phyloP scores from a whole-genome alignment of 2,797 vertebrate genomes.

The Rallus crepitans region DNA sequence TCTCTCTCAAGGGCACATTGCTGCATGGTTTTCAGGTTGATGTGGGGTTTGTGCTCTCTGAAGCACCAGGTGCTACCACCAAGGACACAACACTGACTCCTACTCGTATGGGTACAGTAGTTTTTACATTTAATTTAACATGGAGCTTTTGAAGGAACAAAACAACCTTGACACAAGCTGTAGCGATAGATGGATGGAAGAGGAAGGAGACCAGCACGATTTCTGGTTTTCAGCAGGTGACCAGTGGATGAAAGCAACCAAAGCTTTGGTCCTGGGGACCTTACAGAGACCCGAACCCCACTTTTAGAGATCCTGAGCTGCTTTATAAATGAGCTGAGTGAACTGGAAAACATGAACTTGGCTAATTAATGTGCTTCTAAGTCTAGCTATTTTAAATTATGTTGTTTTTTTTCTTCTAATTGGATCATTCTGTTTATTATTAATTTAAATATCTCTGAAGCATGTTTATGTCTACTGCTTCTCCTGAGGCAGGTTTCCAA shows the following conservation, averaged over 20 bases:
- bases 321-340: neutral
- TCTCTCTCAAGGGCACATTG: neutral
- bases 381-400: neutral
- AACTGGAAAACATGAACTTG: neutral
- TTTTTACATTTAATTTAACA: neutral
- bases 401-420: neutral
- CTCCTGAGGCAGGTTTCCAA: neutral
- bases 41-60: neutral
- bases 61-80: neutral
- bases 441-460: neutral
- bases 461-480: neutral
- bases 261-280: neutral
- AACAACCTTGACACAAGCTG: neutral
- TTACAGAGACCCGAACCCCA: neutral
- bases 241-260: neutral
- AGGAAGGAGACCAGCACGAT: neutral
- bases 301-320: neutral
- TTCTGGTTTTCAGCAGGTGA: neutral
- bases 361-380: neutral
- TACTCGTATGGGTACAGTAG: accelerated
- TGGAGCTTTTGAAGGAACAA: neutral
- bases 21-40: neutral
- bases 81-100: neutral
- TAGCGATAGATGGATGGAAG: neutral
- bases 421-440: neutral